Percentiles rank a stretch among this genome's conserved stretches.
Evolutionary conservation across 2,797 vertebrate species (phyloP).

Genomic region (Liasis olivaceus): DNA sequence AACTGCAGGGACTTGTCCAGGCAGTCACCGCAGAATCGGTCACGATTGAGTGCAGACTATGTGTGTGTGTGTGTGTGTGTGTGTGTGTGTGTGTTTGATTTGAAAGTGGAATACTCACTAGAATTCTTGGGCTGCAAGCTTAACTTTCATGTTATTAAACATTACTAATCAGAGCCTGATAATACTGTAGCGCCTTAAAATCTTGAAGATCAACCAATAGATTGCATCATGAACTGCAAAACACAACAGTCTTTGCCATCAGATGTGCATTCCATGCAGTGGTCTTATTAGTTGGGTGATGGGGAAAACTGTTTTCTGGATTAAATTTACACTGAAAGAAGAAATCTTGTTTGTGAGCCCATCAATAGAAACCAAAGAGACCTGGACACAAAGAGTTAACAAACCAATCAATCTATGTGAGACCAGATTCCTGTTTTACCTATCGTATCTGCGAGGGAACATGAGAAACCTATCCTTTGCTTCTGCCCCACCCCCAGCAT

Average conservation of each 20-base stretch:
- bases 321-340: background rate
- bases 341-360: background rate
- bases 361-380: background rate
- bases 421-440: background rate
- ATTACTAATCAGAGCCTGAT: background rate
- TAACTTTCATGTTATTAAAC: background rate
- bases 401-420: background rate
- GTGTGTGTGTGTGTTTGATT: background rate
- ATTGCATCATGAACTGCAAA: background rate
- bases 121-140: background rate
- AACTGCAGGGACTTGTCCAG: no score
- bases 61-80: no score
- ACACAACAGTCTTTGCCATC: background rate
- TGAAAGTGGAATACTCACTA: background rate
- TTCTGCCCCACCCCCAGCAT: background rate
- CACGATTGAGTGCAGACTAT: no score
- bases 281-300: background rate
- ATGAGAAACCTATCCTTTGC: background rate
- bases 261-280: background rate
- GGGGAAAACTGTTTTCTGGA: background rate
- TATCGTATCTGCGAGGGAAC: background rate
- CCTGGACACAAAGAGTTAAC: background rate
- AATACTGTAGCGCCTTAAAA: background rate
- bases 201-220: background rate
- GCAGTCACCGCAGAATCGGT: no score